Conservation (phyloP, 2,113 vertebrate species). For the Pongo pygmaeus region DNA sequence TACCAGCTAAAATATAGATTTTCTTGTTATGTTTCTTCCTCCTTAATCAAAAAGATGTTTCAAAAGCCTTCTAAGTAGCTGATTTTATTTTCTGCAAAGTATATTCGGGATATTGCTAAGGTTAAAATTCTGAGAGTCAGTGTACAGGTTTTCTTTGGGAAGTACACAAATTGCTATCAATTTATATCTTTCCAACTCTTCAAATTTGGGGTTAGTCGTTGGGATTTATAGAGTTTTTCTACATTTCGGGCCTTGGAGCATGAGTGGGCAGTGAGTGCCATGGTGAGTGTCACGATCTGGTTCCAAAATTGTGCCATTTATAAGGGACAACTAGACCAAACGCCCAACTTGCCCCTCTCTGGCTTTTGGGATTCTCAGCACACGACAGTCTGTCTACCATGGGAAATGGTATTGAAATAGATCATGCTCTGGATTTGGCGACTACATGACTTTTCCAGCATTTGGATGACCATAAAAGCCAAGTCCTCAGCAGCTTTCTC, state of each 20-base stretch:
- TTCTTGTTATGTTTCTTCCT: not conserved
- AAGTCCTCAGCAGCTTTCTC: not conserved
- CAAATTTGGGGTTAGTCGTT: accelerated
- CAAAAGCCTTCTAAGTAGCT: not conserved
- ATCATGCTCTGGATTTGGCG: not conserved
- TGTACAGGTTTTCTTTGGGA: not conserved
- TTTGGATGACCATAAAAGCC: not conserved
- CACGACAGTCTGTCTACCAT: not conserved
- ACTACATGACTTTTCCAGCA: not conserved
- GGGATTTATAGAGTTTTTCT: not conserved
- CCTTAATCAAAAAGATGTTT: not conserved
- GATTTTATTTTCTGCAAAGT: not conserved
- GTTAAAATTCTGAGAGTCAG: not conserved
- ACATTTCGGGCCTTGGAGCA: not conserved
- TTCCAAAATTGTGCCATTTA: not conserved
- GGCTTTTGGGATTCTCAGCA: not conserved
- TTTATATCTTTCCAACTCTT: not conserved
- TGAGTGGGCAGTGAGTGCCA: not conserved
- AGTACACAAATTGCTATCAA: accelerated
- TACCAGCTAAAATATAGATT: not conserved
- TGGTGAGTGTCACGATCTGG: not conserved
- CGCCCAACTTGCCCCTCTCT: not conserved
- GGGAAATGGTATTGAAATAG: not conserved
- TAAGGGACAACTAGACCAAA: too few relatives aligned
- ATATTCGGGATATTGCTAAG: not conserved